Percentiles rank a stretch among this genome's conserved stretches.
These are phyloP conservation scores for Tenrec ecaudatus DNA, from an alignment of 2,113 vertebrate genomes.

Conservation along the genomic window DNA sequence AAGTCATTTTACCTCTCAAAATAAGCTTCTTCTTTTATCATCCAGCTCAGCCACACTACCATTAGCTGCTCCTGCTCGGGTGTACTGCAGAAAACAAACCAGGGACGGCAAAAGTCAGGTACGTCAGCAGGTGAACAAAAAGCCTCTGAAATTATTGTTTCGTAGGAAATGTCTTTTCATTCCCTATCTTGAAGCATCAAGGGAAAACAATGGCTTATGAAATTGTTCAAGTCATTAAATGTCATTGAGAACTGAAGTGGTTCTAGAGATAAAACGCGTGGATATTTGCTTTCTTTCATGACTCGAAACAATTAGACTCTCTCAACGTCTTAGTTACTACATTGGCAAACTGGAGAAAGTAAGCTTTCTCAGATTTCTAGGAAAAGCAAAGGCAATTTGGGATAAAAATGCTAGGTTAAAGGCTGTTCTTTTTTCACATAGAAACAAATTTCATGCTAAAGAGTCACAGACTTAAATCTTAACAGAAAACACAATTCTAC, in stretches of 20 bases:
- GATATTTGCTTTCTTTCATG: conserved; percentile 28
- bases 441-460: conserved; percentile 47
- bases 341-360: background rate
- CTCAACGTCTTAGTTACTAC: conserved; percentile 14
- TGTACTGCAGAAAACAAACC: conserved; percentile 89
- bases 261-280: conserved; percentile 3
- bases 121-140: background rate
- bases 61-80: conserved; percentile 98
- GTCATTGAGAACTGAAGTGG: background rate
- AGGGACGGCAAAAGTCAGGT: background rate
- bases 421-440: background rate
- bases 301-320: background rate
- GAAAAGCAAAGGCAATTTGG: conserved; percentile 46
- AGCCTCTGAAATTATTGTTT: conserved; percentile 35
- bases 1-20: conserved; percentile 94
- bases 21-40: conserved; percentile 99
- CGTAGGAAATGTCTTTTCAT: conserved; percentile 42
- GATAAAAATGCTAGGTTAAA: conserved; percentile 41
- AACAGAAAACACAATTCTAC: background rate
- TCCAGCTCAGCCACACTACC: conserved; percentile 99
- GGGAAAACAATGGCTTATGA: conserved; percentile 28
- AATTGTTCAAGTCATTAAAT: background rate
- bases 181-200: conserved; percentile 48
- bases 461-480: conserved; percentile 21
- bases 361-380: background rate